Conservation (phyloP, 2,797 vertebrate genomes). For the Pterois miles region DNA sequence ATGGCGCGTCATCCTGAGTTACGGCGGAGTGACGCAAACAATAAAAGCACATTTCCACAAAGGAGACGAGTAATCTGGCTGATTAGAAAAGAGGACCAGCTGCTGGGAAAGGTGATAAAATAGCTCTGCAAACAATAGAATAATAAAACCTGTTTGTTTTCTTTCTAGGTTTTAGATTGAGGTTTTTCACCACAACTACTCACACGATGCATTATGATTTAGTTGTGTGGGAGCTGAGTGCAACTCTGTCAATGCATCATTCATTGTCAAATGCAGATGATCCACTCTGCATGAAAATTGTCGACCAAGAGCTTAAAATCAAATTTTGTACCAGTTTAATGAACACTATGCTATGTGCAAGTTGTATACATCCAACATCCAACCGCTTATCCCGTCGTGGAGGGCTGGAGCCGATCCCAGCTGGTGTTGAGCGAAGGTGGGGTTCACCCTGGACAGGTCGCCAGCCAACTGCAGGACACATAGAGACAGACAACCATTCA, state of each 20-base stretch:
- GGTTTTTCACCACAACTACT: background rate
- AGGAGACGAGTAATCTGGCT: background rate
- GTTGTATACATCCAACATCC: too few species aligned
- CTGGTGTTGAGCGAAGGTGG: too few species aligned
- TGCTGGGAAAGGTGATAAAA: background rate
- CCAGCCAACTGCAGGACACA: too few species aligned
- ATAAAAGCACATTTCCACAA: background rate
- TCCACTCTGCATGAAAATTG: background rate
- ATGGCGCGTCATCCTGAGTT: background rate
- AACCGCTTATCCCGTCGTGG: too few species aligned
- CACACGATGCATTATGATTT: background rate
- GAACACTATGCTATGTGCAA: accelerated
- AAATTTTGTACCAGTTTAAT: background rate
- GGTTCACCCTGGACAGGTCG: too few species aligned
- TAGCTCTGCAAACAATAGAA: background rate
- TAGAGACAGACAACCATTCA: too few species aligned
- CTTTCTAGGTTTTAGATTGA: background rate
- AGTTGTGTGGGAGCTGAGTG: background rate
- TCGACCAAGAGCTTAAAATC: background rate
- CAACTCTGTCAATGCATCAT: background rate
- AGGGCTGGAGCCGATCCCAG: too few species aligned
- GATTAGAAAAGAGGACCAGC: background rate
- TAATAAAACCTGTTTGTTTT: background rate
- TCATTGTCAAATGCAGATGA: background rate
- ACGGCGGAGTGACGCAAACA: background rate